Percentiles rank a stretch among this genome's conserved stretches.
These are phyloP conservation scores for Trachelus stipa DNA, from an alignment of 2,888 invertebrate genomes.

Conservation along the genomic window DNA sequence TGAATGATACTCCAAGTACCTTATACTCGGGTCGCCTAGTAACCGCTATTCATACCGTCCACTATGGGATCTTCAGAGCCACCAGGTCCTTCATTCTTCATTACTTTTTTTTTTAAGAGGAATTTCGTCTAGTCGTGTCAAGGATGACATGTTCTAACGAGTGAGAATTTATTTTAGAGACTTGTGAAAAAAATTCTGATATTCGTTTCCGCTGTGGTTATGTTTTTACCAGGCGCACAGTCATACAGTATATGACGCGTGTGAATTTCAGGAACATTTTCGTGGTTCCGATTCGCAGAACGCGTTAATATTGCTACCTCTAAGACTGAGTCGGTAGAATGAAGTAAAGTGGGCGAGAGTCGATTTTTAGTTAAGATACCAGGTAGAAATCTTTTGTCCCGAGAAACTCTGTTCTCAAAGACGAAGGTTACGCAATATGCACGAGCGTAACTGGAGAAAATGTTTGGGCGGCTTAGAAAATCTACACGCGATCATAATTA, in stretches of 20 bases:
- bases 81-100: background rate
- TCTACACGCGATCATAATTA: background rate
- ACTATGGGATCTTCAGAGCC: background rate
- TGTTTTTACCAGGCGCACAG: background rate
- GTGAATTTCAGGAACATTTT: background rate
- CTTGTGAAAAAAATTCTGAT: background rate
- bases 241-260: background rate
- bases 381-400: background rate
- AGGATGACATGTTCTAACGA: background rate
- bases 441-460: background rate
- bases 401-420: background rate
- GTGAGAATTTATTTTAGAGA: background rate
- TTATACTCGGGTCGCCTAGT: background rate
- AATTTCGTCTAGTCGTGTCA: background rate
- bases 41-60: background rate
- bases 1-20: conserved; percentile 2
- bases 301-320: background rate
- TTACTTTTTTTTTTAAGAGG: background rate
- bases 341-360: background rate
- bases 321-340: background rate
- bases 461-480: background rate
- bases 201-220: background rate
- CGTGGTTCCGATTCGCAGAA: background rate
- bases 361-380: background rate
- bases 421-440: background rate